Base-by-base conservation (phyloP, 2,888 invertebrate species). In the Abrostola triplasia region DNA sequence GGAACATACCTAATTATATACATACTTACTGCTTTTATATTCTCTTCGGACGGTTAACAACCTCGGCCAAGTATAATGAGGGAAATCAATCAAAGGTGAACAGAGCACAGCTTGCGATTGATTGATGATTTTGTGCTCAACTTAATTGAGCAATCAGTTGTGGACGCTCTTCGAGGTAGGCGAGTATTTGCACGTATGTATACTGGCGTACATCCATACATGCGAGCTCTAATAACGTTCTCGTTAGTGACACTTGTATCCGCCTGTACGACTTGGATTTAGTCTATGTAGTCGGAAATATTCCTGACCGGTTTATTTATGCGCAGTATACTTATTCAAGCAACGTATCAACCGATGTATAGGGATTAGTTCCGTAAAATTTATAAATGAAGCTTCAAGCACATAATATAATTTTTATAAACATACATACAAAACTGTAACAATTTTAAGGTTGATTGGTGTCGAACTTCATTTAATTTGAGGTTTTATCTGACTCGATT, bases 41-140 rank as follows among this genome's bases (percentile, higher is more conserved):
- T 61, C 58, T 58, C 58, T 13, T 59, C 13, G 50, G 41, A 63
- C 51, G 64, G 71, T 64, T 69, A 81, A 73, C 73, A 79, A 76
- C 62, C 72, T 65, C 69, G 54, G 63, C 58, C 59, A 52, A 68
- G 64, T 73, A 73, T 77, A 79, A 81, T 80, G 79, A 82, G 76
- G 56, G 55, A 64, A 70, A 83, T 81, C 81, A 79, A 82, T 83
- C 80, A 83, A 76, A 75, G 74, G 73, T 69, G 66, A 72, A 68
- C 70, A 49, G 69, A 67, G 61, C 66, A 67, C 66, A 48, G 72
- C 65, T 72, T 77, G 72, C 60, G 59, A 77, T 77, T 77, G 77
- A 79, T 73, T 77, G 70, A 78, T 80, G 77, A 74, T 70, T 80
- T 67, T 67, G 62, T 75, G 69, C 72, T 61, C 56, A 70, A 65